These are phyloP conservation scores for Polypedilum pembai DNA, from an alignment of 1,140 invertebrate genomes.

Conservation along the genomic window DNA sequence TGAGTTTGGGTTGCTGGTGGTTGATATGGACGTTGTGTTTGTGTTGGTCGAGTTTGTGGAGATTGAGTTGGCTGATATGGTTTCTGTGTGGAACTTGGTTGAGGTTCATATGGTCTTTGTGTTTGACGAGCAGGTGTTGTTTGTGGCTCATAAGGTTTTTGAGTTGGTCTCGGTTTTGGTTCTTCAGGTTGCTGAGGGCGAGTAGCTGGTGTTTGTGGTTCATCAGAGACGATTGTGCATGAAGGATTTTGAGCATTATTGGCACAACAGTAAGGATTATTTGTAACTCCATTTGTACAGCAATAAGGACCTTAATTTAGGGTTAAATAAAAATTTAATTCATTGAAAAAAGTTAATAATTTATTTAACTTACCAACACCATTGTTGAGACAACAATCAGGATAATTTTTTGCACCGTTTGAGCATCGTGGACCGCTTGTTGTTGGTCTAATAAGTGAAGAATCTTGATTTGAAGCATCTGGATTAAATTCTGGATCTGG, in stretches of 20 bases:
- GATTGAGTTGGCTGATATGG: background rate
- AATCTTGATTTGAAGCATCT: background rate
- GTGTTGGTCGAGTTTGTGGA: background rate
- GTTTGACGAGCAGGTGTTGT: background rate
- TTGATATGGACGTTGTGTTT: background rate
- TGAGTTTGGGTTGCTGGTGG: background rate
- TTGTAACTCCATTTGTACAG: background rate
- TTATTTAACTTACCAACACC: background rate
- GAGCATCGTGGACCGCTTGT: background rate
- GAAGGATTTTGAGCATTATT: conserved; percentile 5
- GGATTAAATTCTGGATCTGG: background rate
- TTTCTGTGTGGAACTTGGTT: background rate
- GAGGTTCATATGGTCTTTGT: background rate
- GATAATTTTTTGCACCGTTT: background rate
- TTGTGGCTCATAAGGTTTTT: background rate
- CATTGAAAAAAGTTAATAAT: too few relatives aligned
- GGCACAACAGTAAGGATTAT: background rate
- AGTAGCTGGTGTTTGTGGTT: background rate
- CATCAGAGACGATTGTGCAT: background rate
- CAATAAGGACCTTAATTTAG: background rate
- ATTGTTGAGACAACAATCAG: background rate
- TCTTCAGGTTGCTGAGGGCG: too few relatives aligned
- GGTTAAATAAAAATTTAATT: too few relatives aligned
- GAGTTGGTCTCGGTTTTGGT: too few relatives aligned
- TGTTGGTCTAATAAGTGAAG: background rate